Percentiles rank a stretch among this genome's conserved stretches.
Evolutionary conservation across 2,797 vertebrate genomes (phyloP).

Genomic region (Sebastes jordani): DNA sequence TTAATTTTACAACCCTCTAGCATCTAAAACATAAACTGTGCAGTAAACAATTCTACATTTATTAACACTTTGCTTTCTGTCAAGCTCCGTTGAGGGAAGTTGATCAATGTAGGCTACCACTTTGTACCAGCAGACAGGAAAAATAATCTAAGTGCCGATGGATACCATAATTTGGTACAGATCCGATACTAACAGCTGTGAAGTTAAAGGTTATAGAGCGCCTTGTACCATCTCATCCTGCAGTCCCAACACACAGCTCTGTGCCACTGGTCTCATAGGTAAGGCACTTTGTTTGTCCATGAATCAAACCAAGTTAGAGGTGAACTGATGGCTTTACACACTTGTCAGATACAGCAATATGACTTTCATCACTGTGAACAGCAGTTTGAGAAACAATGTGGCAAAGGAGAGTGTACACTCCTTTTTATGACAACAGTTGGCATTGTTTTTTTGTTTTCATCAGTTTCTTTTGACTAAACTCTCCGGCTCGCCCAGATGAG

Average conservation of each 20-base stretch:
- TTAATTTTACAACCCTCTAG: slow-evolving; percentile 58
- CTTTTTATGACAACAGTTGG: slow-evolving; percentile 54
- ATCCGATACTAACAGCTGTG: slow-evolving; percentile 40
- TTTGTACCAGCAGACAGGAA: slow-evolving; percentile 51
- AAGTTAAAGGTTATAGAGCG: slow-evolving; percentile 57
- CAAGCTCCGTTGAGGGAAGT: slow-evolving; percentile 38
- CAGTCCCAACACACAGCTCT: slow-evolving; percentile 60
- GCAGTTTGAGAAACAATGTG: slow-evolving; percentile 75
- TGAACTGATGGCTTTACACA: slow-evolving; percentile 76
- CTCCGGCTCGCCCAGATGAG: slow-evolving; percentile 9
- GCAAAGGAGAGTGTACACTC: slow-evolving; percentile 54
- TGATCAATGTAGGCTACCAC: slow-evolving; percentile 43
- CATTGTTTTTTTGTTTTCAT: slow-evolving; percentile 48
- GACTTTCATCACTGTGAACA: slow-evolving; percentile 67
- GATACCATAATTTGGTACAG: slow-evolving; percentile 47
- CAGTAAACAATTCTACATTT: slow-evolving; percentile 67
- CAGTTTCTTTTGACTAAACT: slow-evolving; percentile 26
- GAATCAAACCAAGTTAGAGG: slow-evolving; percentile 71
- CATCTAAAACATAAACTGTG: slow-evolving; percentile 58
- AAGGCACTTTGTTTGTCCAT: slow-evolving; percentile 85
- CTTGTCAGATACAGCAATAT: slow-evolving; percentile 76
- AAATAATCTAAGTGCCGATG: slow-evolving; percentile 56
- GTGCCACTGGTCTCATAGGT: slow-evolving; percentile 79
- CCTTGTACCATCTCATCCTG: slow-evolving; percentile 42
- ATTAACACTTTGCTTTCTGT: slow-evolving; percentile 53